These are phyloP conservation scores for Drosophila pseudoobscura DNA, from an alignment of 1,140 invertebrate genomes.

Conservation along the genomic window DNA sequence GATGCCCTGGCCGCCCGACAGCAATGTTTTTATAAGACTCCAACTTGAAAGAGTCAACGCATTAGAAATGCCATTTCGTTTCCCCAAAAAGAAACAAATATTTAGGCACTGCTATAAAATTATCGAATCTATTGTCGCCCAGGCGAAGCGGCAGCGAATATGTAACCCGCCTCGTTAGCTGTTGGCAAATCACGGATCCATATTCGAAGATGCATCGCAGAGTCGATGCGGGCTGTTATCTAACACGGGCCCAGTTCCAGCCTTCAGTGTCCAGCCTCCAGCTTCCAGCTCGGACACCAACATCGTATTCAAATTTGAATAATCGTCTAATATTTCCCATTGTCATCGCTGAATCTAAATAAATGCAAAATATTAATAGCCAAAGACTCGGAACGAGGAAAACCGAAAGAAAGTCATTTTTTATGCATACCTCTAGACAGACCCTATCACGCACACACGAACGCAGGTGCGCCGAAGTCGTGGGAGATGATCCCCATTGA, in stretches of 20 bases:
- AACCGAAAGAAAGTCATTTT: conserved; percentile 71
- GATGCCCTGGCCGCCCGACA: conserved; percentile 39
- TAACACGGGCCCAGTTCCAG: conserved; percentile 42
- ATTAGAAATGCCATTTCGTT: conserved; percentile 41
- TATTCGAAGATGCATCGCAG: conserved; percentile 56
- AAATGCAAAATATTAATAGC: conserved; percentile 77
- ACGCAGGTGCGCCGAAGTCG: conserved; percentile 18
- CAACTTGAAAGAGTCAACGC: conserved; percentile 8
- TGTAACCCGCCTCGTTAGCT: conserved; percentile 33
- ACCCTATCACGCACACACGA: too few species aligned
- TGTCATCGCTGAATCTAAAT: conserved; percentile 55
- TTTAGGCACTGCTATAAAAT: conserved; percentile 60
- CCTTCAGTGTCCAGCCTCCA: too few species aligned
- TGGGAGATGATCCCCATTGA: conserved; percentile 45
- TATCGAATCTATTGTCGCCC: conserved; percentile 63
- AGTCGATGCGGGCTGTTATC: conserved; percentile 45
- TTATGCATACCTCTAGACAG: conserved; percentile 32
- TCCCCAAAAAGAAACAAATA: conserved; percentile 42
- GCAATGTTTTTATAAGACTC: conserved; percentile 70
- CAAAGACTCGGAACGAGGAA: conserved; percentile 34
- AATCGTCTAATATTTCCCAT: conserved; percentile 61
- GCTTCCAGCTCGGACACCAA: conserved; percentile 28
- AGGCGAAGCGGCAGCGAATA: conserved; percentile 18
- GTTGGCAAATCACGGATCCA: conserved; percentile 77
- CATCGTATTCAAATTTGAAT: conserved; percentile 59